Conservation (phyloP, 2,113 vertebrate species). For the Tetrao urogallus region DNA sequence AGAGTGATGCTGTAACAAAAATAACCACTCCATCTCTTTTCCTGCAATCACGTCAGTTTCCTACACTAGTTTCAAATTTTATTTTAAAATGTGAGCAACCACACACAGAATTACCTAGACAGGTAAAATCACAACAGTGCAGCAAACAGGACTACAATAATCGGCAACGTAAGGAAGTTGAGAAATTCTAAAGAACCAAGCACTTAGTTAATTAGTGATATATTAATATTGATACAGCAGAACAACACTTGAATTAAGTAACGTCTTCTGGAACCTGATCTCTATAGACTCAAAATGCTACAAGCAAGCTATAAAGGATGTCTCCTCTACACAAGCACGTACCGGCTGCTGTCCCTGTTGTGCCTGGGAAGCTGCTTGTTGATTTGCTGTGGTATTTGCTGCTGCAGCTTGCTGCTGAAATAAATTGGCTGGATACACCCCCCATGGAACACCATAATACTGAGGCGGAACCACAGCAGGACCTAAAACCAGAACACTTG, state of each 20-base stretch:
- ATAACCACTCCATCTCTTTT: not conserved
- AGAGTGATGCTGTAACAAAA: not conserved
- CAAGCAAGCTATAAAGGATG: not conserved
- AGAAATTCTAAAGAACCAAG: not conserved
- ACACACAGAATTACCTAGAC: not conserved
- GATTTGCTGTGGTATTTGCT: conserved; percentile 86
- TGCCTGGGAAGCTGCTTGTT: conserved; percentile 92
- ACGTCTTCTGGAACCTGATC: not conserved
- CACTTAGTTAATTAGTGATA: not conserved
- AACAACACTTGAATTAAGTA: not conserved
- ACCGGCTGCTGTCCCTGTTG: conserved; percentile 93
- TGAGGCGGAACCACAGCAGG: conserved; percentile 96
- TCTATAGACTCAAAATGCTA: not conserved
- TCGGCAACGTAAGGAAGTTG: not conserved
- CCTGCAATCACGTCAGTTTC: not conserved
- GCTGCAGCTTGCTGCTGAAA: conserved; percentile 95
- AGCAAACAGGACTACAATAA: not conserved
- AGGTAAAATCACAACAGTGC: not conserved
- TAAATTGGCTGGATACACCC: conserved; percentile 97
- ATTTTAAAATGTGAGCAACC: not conserved
- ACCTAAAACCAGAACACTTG: conserved; percentile 75
- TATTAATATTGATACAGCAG: not conserved
- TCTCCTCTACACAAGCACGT: not conserved
- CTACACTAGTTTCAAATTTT: not conserved
- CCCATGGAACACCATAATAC: conserved; percentile 98